Evolutionary conservation across 1,140 invertebrate species (phyloP), one percentile per base, ranked within the genome.

Genomic region (Lutraria rhynchaena): DNA sequence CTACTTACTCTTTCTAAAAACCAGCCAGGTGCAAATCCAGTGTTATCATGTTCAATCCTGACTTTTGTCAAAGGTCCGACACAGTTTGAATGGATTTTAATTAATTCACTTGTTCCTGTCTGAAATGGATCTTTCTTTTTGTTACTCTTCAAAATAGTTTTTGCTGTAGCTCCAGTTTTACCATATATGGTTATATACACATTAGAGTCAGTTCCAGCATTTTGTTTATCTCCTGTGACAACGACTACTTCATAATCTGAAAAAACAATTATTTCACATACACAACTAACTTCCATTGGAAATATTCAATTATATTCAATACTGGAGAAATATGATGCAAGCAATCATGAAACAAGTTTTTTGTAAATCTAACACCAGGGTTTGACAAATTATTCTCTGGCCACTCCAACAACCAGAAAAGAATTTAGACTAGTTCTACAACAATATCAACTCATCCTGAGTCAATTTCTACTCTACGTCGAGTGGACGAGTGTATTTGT

Each of bases 11-110:
- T 89, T 63, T 92, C 92, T n/a, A 93, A 63, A 80, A 86, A 93
- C 92, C 92, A 93, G 15, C 92, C 92, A n/a, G 92, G 81, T 1
- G 76, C 87, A 19, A 90, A 63, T 27, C 92, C 92, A n/a, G 88
- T 90, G 65, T 93, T 92, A 83, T 93, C 92, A 83, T 93, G 92
- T 60, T 92, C 90, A 27, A 93, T 87, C 55, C 88, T 81, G 1
- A 93, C 81, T 84, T 93, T 93, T 9, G 74, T 89, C 85, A 93
- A 86, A 15, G 89, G 89, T 33, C 92, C 92, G 44, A 93, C 90
- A 87, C 91, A 92, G 44, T 87, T 90, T 15, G 89, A 78, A 51
- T 89, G 87, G 13, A 93, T 58, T 49, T 82, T 86, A 65, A 93
- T 92, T 0, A 87, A 83, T 63, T 90, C 89, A 70, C 88, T 92